phyloP scores from a whole-genome alignment of 2,888 invertebrate genomes.

The Beris morrisii region DNA sequence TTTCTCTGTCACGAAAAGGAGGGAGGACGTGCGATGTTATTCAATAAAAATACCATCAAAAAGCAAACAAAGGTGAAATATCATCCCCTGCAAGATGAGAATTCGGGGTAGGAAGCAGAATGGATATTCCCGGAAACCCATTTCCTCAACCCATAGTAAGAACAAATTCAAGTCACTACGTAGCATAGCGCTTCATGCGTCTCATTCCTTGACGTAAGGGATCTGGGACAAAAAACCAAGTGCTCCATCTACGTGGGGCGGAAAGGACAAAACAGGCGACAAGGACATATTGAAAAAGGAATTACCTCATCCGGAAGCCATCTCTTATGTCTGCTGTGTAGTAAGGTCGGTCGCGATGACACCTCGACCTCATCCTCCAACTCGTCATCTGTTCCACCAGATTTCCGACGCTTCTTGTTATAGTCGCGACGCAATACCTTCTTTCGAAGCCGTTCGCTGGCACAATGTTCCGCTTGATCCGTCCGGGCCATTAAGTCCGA shows the following conservation, averaged over 20 bases:
- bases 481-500: constrained; percentile 57
- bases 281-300: constrained; percentile 19
- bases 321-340: constrained; percentile 57
- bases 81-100: too few relatives aligned
- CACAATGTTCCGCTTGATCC: constrained; percentile 49
- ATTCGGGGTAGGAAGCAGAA: too few relatives aligned
- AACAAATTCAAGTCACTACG: too few relatives aligned
- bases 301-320: constrained; percentile 70
- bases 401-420: constrained; percentile 35
- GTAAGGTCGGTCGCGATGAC: constrained; percentile 36
- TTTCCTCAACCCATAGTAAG: too few relatives aligned
- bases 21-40: background rate
- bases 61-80: constrained; percentile 2
- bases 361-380: constrained; percentile 43
- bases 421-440: constrained; percentile 55
- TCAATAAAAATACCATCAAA: constrained; percentile 7
- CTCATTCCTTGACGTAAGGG: too few relatives aligned
- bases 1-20: background rate
- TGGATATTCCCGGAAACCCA: too few relatives aligned
- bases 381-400: constrained; percentile 37
- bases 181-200: too few relatives aligned
- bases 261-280: background rate
- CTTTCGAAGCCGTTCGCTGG: constrained; percentile 52
- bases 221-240: too few relatives aligned
- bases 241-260: background rate